These are phyloP conservation scores for Paraescarpia echinospica DNA, from an alignment of 1,140 invertebrate genomes.

Conservation along the genomic window DNA sequence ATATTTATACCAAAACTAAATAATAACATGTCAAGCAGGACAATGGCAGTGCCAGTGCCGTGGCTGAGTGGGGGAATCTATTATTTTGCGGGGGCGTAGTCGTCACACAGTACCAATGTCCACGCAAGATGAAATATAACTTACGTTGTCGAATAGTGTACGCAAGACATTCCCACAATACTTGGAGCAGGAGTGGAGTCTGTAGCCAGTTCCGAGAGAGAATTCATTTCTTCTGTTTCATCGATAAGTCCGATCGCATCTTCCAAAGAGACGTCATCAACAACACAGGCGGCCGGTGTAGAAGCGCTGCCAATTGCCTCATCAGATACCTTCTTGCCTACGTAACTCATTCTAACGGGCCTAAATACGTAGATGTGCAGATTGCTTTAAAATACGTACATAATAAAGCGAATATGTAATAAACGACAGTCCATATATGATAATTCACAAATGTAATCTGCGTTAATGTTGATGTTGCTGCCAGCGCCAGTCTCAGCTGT, in stretches of 20 bases:
- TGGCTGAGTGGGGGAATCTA: neutral
- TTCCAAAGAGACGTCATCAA: neutral
- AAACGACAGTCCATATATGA: neutral
- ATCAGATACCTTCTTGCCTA: neutral
- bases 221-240: neutral
- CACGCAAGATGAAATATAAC: neutral
- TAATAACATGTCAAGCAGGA: neutral
- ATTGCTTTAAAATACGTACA: neutral
- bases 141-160: neutral
- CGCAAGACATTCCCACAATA: neutral
- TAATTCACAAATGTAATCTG: neutral
- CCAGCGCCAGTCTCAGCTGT: neutral
- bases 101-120: neutral
- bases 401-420: neutral
- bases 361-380: neutral
- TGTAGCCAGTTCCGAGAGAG: neutral
- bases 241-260: neutral
- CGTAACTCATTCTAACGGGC: neutral
- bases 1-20: neutral
- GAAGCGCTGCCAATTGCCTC: neutral
- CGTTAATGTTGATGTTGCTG: neutral
- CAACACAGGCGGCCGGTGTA: neutral
- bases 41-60: too few species aligned
- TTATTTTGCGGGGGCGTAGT: neutral
- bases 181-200: neutral